phyloP scores from a whole-genome alignment of 2,797 vertebrate genomes.

The Acanthis flammea region DNA sequence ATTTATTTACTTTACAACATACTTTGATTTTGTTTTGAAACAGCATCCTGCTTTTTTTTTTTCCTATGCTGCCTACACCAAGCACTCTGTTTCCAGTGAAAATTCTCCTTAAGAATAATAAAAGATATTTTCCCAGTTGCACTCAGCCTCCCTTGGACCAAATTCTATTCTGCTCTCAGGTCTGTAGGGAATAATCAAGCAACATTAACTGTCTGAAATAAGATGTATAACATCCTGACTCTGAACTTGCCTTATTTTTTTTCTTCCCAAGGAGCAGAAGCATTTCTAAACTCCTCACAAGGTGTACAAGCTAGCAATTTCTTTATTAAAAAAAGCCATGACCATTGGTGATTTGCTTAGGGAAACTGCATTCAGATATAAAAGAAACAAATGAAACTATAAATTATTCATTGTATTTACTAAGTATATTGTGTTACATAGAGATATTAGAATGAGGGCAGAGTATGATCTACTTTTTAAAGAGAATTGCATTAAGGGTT shows the following conservation, averaged over 20 bases:
- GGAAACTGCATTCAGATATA: background rate
- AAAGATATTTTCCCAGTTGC: background rate
- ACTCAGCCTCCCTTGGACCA: background rate
- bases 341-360: background rate
- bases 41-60: background rate
- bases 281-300: background rate
- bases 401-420: conserved; percentile 9
- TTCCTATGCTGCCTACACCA: background rate
- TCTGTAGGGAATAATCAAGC: background rate
- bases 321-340: background rate
- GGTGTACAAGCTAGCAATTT: background rate
- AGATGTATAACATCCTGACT: background rate
- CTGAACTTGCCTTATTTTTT: background rate
- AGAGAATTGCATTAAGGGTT: background rate
- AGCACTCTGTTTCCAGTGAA: background rate
- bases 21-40: conserved; percentile 2
- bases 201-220: background rate
- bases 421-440: background rate
- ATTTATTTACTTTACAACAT: background rate
- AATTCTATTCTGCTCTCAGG: background rate
- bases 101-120: background rate
- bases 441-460: background rate
- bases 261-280: background rate
- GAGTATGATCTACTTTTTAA: background rate
- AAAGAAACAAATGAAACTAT: background rate